Evolutionary conservation across 35 echinoderm and acorn worm species (phyloP).

Genomic region (Apostichopus japonicus): DNA sequence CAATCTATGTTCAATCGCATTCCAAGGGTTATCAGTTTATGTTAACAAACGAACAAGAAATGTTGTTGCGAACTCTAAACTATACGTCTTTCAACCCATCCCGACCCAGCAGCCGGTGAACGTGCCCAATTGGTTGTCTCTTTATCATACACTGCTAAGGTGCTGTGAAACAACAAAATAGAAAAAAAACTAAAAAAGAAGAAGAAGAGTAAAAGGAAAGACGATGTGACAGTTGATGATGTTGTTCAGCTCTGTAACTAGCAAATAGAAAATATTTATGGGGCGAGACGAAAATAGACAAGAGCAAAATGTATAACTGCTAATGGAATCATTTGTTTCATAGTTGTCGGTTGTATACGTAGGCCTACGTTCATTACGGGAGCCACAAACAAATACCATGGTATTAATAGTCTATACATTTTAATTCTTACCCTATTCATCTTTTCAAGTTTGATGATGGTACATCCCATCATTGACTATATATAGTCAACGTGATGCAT

Average conservation of each 20-base stretch:
- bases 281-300: constrained; percentile 37
- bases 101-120: constrained; percentile 28
- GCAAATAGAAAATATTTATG: constrained; percentile 17
- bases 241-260: constrained; percentile 12
- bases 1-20: constrained; percentile 23
- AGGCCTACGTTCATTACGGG: neutral
- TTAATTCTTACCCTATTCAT: too few species aligned
- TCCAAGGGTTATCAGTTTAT: constrained; percentile 30
- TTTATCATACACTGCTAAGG: constrained; percentile 10
- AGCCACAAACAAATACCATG: too few species aligned
- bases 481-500: too few species aligned
- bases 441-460: too few species aligned
- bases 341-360: neutral
- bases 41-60: constrained; percentile 30
- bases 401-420: too few species aligned
- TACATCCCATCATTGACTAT: too few species aligned
- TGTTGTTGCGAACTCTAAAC: constrained; percentile 9
- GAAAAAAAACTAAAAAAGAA: neutral
- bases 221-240: constrained; percentile 19
- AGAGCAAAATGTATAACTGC: neutral
- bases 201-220: neutral
- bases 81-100: constrained; percentile 3
- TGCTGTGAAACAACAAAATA: constrained; percentile 20
- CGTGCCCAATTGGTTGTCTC: constrained; percentile 42
- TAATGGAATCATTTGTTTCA: constrained; percentile 52